A percentile compares a stretch with the other conserved stretches of the same genome.
Evolutionary conservation across 2,113 vertebrate species (phyloP).

Genomic region (Malurus melanocephalus): DNA sequence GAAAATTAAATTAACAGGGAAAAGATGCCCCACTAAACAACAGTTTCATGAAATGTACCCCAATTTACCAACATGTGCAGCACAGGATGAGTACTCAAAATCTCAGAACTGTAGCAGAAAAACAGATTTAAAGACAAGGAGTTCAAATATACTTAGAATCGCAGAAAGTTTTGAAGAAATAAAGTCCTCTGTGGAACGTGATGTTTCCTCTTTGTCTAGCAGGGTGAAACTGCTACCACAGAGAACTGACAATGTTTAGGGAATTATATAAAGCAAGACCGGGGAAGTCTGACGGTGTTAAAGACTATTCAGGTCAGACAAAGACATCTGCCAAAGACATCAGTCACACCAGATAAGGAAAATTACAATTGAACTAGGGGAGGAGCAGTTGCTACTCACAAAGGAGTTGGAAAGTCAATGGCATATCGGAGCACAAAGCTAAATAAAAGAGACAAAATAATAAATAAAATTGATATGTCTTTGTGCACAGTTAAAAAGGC

Average conservation of each 20-base stretch:
- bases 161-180: not conserved
- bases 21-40: not conserved
- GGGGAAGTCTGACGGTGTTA: conserved; percentile 26
- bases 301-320: conserved; percentile 53
- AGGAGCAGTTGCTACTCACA: not conserved
- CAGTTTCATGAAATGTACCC: not conserved
- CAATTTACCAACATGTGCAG: not conserved
- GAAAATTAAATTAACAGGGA: not conserved
- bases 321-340: conserved; percentile 60
- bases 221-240: not conserved
- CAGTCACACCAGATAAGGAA: conserved; percentile 35
- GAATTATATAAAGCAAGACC: conserved; percentile 1
- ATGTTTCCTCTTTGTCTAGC: not conserved
- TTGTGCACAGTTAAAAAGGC: not conserved
- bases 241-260: not conserved
- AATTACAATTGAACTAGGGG: conserved; percentile 7
- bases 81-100: not conserved
- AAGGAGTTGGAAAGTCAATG: not conserved
- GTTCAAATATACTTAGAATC: not conserved
- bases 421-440: not conserved
- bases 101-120: not conserved
- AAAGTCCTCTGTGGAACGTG: not conserved
- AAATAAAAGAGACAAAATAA: not conserved
- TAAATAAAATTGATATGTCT: not conserved
- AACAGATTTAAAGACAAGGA: not conserved